phyloP scores from a whole-genome alignment of 1,140 invertebrate species.

The Heliconius congener region DNA sequence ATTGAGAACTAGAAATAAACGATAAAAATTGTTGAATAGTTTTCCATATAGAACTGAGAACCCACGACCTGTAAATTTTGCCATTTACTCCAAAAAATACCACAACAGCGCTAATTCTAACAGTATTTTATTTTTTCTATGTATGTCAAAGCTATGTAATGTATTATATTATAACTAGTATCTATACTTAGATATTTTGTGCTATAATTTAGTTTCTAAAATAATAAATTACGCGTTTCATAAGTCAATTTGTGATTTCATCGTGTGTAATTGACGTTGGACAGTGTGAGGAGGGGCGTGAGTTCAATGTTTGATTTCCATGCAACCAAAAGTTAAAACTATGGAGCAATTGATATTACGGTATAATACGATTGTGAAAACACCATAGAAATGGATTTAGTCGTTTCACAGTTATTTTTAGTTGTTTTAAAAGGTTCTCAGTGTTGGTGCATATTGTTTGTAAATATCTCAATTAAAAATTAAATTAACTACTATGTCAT shows the following conservation, averaged over 20 bases:
- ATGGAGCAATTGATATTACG: slow-evolving; percentile 15
- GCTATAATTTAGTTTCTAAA: neutral
- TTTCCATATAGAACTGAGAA: too few relatives aligned
- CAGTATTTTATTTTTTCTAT: neutral
- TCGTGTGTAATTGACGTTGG: slow-evolving; percentile 61
- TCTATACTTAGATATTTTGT: neutral
- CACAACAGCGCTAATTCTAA: neutral
- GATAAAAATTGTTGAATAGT: too few relatives aligned
- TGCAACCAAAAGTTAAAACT: neutral
- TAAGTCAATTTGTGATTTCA: slow-evolving; percentile 48
- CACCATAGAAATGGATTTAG: slow-evolving; percentile 7
- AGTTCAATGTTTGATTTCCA: slow-evolving; percentile 18
- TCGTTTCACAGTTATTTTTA: neutral
- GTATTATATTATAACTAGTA: too few relatives aligned
- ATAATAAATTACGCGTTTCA: neutral
- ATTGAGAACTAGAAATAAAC: too few relatives aligned
- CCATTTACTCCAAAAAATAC: neutral
- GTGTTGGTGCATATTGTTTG: too few relatives aligned
- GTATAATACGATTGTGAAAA: slow-evolving; percentile 29
- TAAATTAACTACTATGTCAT: too few relatives aligned
- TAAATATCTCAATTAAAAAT: too few relatives aligned
- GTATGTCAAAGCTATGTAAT: neutral
- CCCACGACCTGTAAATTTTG: too few relatives aligned
- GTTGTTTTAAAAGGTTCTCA: neutral
- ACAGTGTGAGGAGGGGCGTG: slow-evolving; percentile 13